Percentiles rank a stretch among this genome's conserved stretches.
Conservation (phyloP, 2,888 invertebrate genomes). For the Coronaproctus castanopsis region DNA sequence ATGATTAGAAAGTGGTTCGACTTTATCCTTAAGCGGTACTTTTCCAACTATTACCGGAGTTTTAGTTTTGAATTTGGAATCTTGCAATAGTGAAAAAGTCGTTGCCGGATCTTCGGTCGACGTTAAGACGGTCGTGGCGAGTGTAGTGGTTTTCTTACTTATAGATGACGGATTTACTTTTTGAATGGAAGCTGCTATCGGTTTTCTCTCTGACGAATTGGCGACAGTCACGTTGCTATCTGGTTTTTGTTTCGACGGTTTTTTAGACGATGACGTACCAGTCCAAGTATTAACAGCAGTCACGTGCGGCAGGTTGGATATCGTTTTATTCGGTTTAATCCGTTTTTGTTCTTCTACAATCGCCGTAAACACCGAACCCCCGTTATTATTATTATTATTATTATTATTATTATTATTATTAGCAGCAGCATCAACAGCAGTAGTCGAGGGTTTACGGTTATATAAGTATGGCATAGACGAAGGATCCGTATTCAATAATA, state of each 20-base stretch:
- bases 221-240: constrained; percentile 7
- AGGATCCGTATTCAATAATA: constrained; percentile 38
- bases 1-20: not conserved
- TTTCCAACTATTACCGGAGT: constrained; percentile 21
- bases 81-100: constrained; percentile 18
- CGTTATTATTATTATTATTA: no score
- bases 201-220: constrained; percentile 15
- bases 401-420: no score
- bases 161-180: constrained; percentile 16
- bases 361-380: no score
- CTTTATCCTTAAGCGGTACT: constrained; percentile 20
- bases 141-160: constrained; percentile 1
- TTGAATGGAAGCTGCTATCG: constrained; percentile 14
- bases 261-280: constrained; percentile 11
- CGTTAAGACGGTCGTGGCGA: not conserved
- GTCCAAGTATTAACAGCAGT: not conserved
- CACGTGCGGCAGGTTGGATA: not conserved
- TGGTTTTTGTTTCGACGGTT: constrained; percentile 11
- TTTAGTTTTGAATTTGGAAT: constrained; percentile 22
- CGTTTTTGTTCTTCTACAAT: no score
- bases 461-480: constrained; percentile 17
- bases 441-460: constrained; percentile 5
- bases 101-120: constrained; percentile 5
- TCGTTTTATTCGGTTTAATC: not conserved
- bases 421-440: no score